Evolutionary conservation across 2,113 vertebrate species (phyloP).

Genomic region (Eira barbara): DNA sequence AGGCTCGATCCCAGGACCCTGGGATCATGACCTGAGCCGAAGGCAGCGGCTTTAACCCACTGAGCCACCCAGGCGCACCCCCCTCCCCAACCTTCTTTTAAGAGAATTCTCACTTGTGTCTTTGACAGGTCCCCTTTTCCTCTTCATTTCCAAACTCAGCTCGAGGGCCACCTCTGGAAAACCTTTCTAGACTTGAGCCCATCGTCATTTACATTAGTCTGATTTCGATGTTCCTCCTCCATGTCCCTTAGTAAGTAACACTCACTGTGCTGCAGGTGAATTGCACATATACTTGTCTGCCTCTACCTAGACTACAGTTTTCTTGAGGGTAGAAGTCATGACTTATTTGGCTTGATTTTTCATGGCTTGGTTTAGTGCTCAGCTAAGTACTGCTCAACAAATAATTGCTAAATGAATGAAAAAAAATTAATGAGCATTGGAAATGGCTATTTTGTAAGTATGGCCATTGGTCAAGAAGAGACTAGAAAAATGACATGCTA

Average conservation of each 20-base stretch:
- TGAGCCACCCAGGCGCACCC: too few species aligned
- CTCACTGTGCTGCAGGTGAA: neutral
- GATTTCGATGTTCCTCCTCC: neutral
- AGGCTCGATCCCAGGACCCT: too few species aligned
- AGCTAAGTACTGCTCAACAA: constrained; percentile 30
- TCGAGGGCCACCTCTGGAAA: neutral
- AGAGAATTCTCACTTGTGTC: neutral
- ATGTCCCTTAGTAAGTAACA: neutral
- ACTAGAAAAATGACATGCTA: neutral
- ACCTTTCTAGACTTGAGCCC: neutral
- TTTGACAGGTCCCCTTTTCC: neutral
- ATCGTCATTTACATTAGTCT: neutral
- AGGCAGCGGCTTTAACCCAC: too few species aligned
- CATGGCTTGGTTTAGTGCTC: neutral
- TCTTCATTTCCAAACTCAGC: neutral
- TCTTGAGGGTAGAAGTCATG: constrained; percentile 33
- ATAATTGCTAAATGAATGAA: constrained; percentile 7
- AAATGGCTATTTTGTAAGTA: neutral
- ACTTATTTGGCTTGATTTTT: constrained; percentile 42
- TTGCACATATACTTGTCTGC: neutral
- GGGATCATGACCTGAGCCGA: too few species aligned
- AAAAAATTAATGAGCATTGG: neutral
- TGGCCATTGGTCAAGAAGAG: neutral
- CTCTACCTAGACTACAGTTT: neutral
- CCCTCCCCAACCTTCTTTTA: neutral